phyloP scores from a whole-genome alignment of 2,888 invertebrate genomes.

The Lumbricus terrestris region DNA sequence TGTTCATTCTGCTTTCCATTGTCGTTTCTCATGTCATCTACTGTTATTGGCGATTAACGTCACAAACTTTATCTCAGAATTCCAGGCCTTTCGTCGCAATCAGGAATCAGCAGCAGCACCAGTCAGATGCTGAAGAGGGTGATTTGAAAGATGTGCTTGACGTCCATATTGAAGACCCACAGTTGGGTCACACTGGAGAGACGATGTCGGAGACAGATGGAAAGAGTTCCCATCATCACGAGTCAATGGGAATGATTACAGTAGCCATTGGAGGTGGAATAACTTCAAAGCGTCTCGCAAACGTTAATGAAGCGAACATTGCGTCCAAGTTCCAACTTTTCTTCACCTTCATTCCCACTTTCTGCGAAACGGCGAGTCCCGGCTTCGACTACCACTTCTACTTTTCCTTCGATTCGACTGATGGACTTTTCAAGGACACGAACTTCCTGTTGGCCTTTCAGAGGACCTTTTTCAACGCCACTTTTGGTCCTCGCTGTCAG shows the following conservation, averaged over 20 bases:
- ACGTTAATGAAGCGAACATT: neutral
- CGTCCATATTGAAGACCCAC: conserved; percentile 18
- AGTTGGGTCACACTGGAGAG: conserved; percentile 19
- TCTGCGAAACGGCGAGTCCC: conserved; percentile 30
- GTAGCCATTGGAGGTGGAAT: conserved; percentile 36
- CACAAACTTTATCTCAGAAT: neutral
- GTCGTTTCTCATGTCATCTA: conserved; percentile 10
- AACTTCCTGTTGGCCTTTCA: conserved; percentile 12
- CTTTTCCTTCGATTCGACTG: conserved; percentile 29
- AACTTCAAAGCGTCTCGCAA: conserved; percentile 25
- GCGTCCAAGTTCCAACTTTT: conserved; percentile 33
- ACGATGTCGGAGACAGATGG: neutral
- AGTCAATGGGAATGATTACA: neutral
- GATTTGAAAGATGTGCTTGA: neutral
- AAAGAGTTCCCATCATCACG: neutral
- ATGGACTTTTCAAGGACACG: conserved; percentile 16
- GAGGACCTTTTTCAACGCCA: neutral
- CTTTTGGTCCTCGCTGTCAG: no score
- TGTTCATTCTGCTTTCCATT: neutral
- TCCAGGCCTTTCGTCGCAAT: neutral
- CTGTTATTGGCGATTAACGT: neutral
- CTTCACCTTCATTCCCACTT: conserved; percentile 28
- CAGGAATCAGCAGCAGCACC: neutral
- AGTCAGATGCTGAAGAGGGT: neutral
- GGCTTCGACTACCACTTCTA: conserved; percentile 32